These are phyloP conservation scores for Drosophila punjabiensis DNA, from an alignment of 1,140 invertebrate genomes.

Conservation along the genomic window DNA sequence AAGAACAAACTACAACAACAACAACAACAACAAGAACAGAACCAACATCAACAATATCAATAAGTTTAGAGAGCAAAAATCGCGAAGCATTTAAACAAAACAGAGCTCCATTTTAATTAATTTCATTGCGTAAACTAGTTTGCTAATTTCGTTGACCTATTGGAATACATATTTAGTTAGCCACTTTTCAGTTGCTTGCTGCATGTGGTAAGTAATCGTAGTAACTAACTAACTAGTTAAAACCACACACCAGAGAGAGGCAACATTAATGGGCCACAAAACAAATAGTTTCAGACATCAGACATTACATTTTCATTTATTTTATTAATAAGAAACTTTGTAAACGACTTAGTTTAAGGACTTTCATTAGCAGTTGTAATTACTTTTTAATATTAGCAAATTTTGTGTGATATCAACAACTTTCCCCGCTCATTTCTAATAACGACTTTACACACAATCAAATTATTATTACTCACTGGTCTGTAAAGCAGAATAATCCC, in stretches of 20 bases:
- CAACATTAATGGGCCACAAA: not conserved
- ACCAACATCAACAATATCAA: conserved; percentile 47
- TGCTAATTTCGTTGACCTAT: conserved; percentile 31
- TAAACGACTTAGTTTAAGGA: too few species aligned
- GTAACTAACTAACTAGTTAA: conserved; percentile 16
- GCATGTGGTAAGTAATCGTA: conserved; percentile 74
- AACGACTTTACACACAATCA: conserved; percentile 4
- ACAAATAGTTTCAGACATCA: not conserved
- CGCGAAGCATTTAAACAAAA: conserved; percentile 19
- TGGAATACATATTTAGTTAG: conserved; percentile 36
- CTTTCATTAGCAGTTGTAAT: conserved; percentile 1
- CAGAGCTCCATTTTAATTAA: conserved; percentile 25
- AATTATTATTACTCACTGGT: conserved; percentile 42
- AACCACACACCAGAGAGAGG: conserved; percentile 1
- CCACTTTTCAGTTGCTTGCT: conserved; percentile 51
- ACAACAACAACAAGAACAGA: conserved; percentile 50
- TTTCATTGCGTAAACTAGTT: conserved; percentile 43
- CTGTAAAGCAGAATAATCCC: conserved; percentile 53
- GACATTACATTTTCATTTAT: not conserved
- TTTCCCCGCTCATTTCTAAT: conserved; percentile 1
- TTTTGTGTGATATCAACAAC: not conserved
- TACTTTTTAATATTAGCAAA: not conserved
- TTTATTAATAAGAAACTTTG: too few species aligned
- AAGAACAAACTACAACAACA: conserved; percentile 49
- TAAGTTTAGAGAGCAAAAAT: conserved; percentile 35